Conservation (phyloP, 2,113 vertebrate genomes). For the Python bivittatus region DNA sequence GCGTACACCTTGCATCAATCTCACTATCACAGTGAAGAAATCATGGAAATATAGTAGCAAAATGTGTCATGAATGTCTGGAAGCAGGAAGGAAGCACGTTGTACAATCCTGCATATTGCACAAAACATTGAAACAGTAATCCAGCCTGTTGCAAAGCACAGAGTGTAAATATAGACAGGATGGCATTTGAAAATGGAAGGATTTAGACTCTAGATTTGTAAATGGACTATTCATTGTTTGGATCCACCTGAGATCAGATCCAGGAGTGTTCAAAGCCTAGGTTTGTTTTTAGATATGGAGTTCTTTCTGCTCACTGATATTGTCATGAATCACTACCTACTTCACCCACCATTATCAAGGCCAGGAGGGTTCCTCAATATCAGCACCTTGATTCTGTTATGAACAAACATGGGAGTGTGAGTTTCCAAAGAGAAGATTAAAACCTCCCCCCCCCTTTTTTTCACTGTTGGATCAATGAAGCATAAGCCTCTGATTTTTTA, state of each 20-base stretch:
- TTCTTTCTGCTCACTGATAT: too few species aligned
- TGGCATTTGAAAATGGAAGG: background rate
- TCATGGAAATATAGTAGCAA: background rate
- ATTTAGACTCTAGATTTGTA: background rate
- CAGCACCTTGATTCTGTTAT: too few species aligned
- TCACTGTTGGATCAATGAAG: too few species aligned
- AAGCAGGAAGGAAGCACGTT: background rate
- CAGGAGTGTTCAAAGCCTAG: background rate
- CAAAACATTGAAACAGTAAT: background rate
- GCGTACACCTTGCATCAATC: background rate
- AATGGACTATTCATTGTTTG: too few species aligned
- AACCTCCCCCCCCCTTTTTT: too few species aligned
- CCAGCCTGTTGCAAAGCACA: background rate
- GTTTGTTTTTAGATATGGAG: too few species aligned
- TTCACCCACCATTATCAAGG: too few species aligned
- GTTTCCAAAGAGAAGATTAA: too few species aligned
- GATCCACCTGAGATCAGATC: background rate
- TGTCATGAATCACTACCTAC: too few species aligned
- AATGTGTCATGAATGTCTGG: background rate
- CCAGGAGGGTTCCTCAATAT: too few species aligned
- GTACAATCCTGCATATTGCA: background rate
- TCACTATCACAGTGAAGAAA: background rate
- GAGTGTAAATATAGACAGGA: background rate
- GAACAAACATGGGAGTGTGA: too few species aligned
- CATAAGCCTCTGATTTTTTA: too few species aligned